phyloP scores from a whole-genome alignment of 2,797 vertebrate species.

The Tarsius wallacei region DNA sequence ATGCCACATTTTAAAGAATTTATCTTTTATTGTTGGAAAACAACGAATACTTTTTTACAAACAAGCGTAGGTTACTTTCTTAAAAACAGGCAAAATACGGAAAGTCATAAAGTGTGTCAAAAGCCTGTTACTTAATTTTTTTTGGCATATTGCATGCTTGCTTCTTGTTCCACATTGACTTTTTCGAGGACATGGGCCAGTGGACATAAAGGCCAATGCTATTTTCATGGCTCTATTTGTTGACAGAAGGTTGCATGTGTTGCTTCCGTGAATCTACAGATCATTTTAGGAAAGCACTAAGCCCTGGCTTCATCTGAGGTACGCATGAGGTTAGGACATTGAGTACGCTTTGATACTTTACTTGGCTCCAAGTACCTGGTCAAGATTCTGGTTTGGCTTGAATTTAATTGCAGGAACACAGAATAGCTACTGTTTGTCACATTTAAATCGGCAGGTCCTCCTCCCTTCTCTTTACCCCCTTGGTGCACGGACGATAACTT shows the following conservation, averaged over 20 bases:
- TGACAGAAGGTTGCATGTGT: slow-evolving; percentile 64
- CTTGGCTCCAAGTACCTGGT: background rate
- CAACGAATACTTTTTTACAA: background rate
- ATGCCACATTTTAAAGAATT: background rate
- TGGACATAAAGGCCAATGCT: slow-evolving; percentile 76
- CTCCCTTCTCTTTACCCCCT: background rate
- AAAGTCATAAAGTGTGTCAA: slow-evolving; percentile 54
- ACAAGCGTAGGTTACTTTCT: slow-evolving; percentile 8
- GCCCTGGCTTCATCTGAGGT: slow-evolving; percentile 20
- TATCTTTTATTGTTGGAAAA: slow-evolving; percentile 28
- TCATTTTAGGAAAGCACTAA: slow-evolving; percentile 38
- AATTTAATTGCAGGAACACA: slow-evolving; percentile 28
- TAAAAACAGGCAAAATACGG: background rate
- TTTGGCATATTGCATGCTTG: slow-evolving; percentile 68
- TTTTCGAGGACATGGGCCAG: slow-evolving; percentile 59
- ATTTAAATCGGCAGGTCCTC: background rate
- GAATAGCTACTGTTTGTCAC: background rate
- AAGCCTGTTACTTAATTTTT: slow-evolving; percentile 77
- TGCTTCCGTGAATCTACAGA: slow-evolving; percentile 63
- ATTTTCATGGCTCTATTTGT: slow-evolving; percentile 70
- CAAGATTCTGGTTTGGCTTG: slow-evolving; percentile 50
- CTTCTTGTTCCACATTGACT: background rate
- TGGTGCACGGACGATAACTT: background rate
- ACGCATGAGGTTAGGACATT: background rate
- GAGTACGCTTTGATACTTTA: slow-evolving; percentile 1